phyloP scores from a whole-genome alignment of 2,888 invertebrate species.

The Monopis laevigella region DNA sequence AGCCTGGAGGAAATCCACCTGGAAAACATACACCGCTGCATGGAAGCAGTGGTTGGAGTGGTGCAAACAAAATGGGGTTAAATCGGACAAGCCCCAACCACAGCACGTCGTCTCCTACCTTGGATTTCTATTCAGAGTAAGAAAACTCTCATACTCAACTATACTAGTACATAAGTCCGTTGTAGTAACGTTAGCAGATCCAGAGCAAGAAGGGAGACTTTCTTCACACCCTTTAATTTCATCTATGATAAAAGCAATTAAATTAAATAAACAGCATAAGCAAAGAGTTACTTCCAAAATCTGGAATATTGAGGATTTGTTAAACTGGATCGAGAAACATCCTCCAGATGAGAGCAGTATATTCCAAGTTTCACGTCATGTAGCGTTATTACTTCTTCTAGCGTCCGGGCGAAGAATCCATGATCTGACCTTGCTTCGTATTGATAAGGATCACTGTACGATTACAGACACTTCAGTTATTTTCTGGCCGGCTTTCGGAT shows the following conservation, averaged over 20 bases:
- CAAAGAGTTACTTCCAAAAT: background rate
- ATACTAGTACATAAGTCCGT: conserved; percentile 4
- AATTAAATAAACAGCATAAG: background rate
- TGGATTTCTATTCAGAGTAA: background rate
- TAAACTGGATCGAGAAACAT: background rate
- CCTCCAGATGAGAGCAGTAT: background rate
- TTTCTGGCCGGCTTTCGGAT: conserved; percentile 10
- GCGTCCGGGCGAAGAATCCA: conserved; percentile 10
- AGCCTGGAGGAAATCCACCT: conserved; percentile 2
- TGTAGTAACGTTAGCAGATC: background rate
- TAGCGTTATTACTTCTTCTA: conserved; percentile 5
- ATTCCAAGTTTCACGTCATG: conserved; percentile 6
- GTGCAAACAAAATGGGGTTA: background rate
- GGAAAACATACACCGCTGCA: conserved; percentile 7
- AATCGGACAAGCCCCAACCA: background rate
- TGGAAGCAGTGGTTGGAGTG: conserved; percentile 6
- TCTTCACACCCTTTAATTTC: background rate
- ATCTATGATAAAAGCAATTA: conserved; percentile 2
- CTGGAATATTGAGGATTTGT: background rate
- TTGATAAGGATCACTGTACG: background rate
- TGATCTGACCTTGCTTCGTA: conserved; percentile 1
- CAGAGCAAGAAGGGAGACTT: background rate
- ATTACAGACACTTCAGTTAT: background rate
- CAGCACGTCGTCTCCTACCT: background rate
- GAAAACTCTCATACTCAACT: background rate